Conservation (phyloP, 2,888 invertebrate genomes). For the Acanthosepion esculentum region DNA sequence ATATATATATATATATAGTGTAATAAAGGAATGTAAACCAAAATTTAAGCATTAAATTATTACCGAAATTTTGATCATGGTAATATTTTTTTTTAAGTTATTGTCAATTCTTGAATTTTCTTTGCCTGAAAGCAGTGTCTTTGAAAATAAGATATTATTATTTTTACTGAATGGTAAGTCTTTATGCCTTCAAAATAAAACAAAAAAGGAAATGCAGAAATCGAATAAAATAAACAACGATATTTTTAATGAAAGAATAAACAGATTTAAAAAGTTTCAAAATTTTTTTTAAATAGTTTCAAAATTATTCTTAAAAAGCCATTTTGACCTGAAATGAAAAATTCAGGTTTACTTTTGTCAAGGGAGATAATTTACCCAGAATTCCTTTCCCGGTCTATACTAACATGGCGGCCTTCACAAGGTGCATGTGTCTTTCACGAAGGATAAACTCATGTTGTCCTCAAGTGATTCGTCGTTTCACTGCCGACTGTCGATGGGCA, state of each 20-base stretch:
- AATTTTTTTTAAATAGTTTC: not conserved
- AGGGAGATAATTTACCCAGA: slow-evolving; percentile 8
- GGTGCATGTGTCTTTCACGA: slow-evolving; percentile 47
- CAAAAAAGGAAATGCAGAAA: not conserved
- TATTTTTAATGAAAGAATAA: not conserved
- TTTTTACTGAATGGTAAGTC: no score
- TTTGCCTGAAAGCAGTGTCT: no score
- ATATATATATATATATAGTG: no score
- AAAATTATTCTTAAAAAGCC: not conserved
- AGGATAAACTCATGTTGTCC: slow-evolving; percentile 38
- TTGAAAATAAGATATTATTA: no score
- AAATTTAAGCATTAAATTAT: no score
- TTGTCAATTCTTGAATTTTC: no score
- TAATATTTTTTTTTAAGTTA: no score
- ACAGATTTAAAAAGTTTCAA: not conserved
- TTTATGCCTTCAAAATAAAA: no score
- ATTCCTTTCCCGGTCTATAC: slow-evolving; percentile 4
- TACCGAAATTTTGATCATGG: no score
- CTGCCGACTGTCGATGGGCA: not conserved
- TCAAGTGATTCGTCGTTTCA: not conserved
- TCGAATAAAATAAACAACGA: not conserved
- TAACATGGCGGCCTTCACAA: slow-evolving; percentile 48
- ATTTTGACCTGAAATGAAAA: no score
- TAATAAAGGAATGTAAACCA: no score
- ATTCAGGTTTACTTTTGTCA: not conserved